Evolutionary conservation across 1,140 invertebrate species (phyloP), one percentile per base, ranked within the genome.

Genomic region (Drosophila pallidifrons): DNA sequence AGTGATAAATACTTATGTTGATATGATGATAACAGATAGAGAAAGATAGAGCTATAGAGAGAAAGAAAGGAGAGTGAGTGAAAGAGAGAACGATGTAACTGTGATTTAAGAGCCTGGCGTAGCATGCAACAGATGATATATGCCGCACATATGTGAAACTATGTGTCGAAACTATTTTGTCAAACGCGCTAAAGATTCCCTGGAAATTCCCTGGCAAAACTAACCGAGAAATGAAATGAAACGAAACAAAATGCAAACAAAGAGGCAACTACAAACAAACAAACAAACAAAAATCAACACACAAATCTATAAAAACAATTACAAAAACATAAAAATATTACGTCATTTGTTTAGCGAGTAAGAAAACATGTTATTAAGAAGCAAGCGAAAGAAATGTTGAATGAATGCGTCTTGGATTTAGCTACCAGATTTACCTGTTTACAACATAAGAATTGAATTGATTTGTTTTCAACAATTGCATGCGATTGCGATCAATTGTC

Each of bases 371-470:
- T 74, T 82, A 71, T 80, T 79, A 78, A 70, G 63, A 58, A 72
- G 15, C 52, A 43, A 45, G 43, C 10, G 32, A 70, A 55, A 47
- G 46, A 54, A 49, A 75, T 66, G 30, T 32, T 30, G n/a, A 76
- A 70, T 49, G 32, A 72, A 72, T 72, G 63, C 61, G 76, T 70
- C 73, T 79, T 77, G 65, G 74, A 70, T 54, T 74, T 79, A 77
- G 88, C 88, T 91, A 91, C 88, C 83, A 91, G 89, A 80, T 91
- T 88, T 91, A 91, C 88, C 88, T 91, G 88, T 69, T 78, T 81
- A 91, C 58, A 49, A 68, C 55, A 57, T 88, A 88, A 85, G 82
- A 69, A 73, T 66, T 63, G 16, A 63, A 66, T 66, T 63, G 61
- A 73, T 79, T 79, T 72, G 63, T 57, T 71, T 25, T 49, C 45